Conservation (phyloP, 2,113 vertebrate genomes). For the Stigmatopora nigra region DNA sequence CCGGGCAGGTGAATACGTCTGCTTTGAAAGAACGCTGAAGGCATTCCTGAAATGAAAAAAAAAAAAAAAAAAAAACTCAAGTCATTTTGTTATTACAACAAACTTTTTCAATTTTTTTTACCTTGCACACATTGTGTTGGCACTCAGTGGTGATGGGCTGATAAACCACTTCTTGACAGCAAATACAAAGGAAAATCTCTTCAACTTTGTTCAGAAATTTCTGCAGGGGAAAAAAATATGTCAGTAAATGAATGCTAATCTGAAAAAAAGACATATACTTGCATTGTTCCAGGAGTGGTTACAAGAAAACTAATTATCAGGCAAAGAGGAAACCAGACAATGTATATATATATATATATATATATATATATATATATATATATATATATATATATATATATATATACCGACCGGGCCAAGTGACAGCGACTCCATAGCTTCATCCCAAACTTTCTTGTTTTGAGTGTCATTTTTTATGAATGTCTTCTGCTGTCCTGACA, state of each 20-base stretch:
- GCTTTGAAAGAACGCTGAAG: constrained; percentile 92
- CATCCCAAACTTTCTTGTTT: constrained; percentile 90
- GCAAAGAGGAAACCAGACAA: too few relatives aligned
- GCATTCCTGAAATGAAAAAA: constrained; percentile 73
- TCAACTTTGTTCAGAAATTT: constrained; percentile 89
- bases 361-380: too few relatives aligned
- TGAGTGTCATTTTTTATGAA: constrained; percentile 81
- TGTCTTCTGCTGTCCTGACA: constrained; percentile 78
- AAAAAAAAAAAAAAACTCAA: not conserved
- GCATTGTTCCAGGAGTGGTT: not conserved
- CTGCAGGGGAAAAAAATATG: constrained; percentile 55
- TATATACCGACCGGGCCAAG: constrained; percentile 89
- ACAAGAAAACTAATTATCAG: too few relatives aligned
- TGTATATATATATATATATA: too few relatives aligned
- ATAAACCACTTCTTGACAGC: constrained; percentile 94
- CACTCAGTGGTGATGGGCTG: constrained; percentile 88
- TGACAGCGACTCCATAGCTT: constrained; percentile 80
- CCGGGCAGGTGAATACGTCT: constrained; percentile 88
- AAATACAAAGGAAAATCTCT: constrained; percentile 90
- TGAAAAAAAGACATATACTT: not conserved
- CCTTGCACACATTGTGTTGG: constrained; percentile 95
- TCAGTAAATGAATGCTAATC: not conserved
- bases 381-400: too few relatives aligned
- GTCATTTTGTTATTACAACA: not conserved
- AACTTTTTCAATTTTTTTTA: constrained; percentile 47